These are phyloP conservation scores for Hylomyscus alleni DNA, from an alignment of 2,797 vertebrate genomes.

Conservation along the genomic window DNA sequence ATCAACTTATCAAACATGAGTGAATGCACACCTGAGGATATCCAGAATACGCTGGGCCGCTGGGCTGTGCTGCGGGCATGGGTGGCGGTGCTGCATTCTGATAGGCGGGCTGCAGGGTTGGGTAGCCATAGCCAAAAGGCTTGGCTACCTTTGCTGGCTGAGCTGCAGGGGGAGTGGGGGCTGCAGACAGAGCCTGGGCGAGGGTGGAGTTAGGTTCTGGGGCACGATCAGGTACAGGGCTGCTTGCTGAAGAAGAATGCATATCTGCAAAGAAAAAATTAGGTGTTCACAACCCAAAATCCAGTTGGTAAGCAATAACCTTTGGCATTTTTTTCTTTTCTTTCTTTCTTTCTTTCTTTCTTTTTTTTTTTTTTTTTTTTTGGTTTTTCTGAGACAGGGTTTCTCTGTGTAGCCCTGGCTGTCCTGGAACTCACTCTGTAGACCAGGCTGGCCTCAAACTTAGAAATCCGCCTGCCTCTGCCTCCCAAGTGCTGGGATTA, in stretches of 20 bases:
- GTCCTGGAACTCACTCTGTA: too few relatives aligned
- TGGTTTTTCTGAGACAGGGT: too few relatives aligned
- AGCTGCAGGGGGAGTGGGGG: constrained; percentile 85
- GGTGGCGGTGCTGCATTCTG: constrained; percentile 88
- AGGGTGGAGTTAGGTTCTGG: constrained; percentile 42
- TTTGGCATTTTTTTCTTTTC: background rate
- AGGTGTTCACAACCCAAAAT: background rate
- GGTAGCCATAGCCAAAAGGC: constrained; percentile 95
- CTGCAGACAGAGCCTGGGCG: constrained; percentile 5
- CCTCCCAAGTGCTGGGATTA: too few relatives aligned
- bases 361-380: too few relatives aligned
- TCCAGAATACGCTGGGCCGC: constrained; percentile 85
- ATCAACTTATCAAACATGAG: background rate
- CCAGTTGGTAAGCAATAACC: background rate
- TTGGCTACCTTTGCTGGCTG: constrained; percentile 90
- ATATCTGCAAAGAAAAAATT: constrained; percentile 88
- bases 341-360: too few relatives aligned
- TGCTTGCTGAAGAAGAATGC: constrained; percentile 87
- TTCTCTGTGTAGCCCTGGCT: too few relatives aligned
- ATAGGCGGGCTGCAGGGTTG: constrained; percentile 93
- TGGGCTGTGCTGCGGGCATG: constrained; percentile 81
- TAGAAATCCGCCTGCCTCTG: too few relatives aligned
- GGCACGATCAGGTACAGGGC: constrained; percentile 88
- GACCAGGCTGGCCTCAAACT: too few relatives aligned
- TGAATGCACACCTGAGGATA: constrained; percentile 86